Evolutionary conservation across 2,888 invertebrate genomes (phyloP).

Genomic region (Hydrotaea diabolus): DNA sequence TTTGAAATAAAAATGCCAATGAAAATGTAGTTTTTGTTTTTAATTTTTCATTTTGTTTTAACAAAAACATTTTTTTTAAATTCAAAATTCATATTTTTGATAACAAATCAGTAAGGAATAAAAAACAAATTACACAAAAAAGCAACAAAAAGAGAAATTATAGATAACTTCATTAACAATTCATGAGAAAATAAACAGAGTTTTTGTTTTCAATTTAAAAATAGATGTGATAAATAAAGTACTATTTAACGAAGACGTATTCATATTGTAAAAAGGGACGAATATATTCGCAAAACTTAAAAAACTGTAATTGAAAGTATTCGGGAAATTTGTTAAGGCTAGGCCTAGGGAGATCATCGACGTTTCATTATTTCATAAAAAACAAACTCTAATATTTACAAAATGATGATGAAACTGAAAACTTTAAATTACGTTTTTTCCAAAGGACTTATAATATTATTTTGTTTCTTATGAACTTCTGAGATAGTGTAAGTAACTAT

Average conservation of each 20-base stretch:
- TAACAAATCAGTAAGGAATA: conserved; percentile 64
- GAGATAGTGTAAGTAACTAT: neutral
- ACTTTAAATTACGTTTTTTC: neutral
- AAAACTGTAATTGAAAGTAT: neutral
- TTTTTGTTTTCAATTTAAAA: conserved; percentile 42
- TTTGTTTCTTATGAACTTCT: neutral
- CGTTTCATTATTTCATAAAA: neutral
- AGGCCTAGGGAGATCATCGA: conserved; percentile 36
- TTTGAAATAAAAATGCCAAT: conserved; percentile 68
- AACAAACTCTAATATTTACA: neutral
- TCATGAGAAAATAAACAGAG: conserved; percentile 57
- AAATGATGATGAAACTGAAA: neutral
- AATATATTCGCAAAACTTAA: neutral
- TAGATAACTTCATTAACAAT: conserved; percentile 67
- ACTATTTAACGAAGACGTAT: neutral
- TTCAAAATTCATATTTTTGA: conserved; percentile 65
- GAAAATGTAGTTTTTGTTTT: conserved; percentile 50
- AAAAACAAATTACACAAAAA: conserved; percentile 55
- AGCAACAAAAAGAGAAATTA: conserved; percentile 53
- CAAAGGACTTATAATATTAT: neutral
- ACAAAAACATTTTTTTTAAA: conserved; percentile 69
- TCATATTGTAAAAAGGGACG: neutral
- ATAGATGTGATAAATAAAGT: conserved; percentile 55
- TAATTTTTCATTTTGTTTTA: conserved; percentile 59
- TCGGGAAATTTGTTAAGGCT: conserved; percentile 15